Conservation (phyloP, 2,797 vertebrate genomes). For the Periophthalmus magnuspinnatus region DNA sequence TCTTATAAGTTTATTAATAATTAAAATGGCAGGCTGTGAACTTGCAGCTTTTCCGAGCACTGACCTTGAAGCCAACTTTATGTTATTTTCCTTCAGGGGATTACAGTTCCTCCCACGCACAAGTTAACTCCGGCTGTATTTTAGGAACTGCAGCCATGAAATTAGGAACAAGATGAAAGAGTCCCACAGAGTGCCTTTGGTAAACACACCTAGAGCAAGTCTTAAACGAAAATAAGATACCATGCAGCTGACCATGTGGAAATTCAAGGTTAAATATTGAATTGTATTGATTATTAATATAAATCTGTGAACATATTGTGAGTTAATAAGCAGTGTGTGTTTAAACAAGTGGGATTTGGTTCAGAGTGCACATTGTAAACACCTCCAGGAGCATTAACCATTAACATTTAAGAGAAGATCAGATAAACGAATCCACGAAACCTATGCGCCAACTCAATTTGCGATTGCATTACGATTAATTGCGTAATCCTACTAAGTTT, state of each 20-base stretch:
- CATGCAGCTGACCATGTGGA: neutral
- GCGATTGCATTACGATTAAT: too few species aligned
- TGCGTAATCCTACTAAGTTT: too few species aligned
- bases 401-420: too few species aligned
- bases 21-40: neutral
- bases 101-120: conserved; percentile 1
- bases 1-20: neutral
- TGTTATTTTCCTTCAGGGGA: neutral
- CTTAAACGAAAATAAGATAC: neutral
- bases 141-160: conserved; percentile 1
- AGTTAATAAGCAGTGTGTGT: too few species aligned
- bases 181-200: neutral
- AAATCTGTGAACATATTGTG: neutral
- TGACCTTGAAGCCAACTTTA: neutral
- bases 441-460: too few species aligned
- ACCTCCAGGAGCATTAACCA: too few species aligned
- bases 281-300: neutral
- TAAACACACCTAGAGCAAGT: neutral
- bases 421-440: too few species aligned
- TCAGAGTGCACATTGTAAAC: too few species aligned
- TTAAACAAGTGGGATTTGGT: too few species aligned
- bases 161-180: conserved; percentile 4
- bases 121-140: neutral
- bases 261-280: conserved; percentile 8
- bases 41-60: neutral